These are phyloP conservation scores for Ganaspis brasiliensis DNA, from an alignment of 2,888 invertebrate species.

Conservation along the genomic window DNA sequence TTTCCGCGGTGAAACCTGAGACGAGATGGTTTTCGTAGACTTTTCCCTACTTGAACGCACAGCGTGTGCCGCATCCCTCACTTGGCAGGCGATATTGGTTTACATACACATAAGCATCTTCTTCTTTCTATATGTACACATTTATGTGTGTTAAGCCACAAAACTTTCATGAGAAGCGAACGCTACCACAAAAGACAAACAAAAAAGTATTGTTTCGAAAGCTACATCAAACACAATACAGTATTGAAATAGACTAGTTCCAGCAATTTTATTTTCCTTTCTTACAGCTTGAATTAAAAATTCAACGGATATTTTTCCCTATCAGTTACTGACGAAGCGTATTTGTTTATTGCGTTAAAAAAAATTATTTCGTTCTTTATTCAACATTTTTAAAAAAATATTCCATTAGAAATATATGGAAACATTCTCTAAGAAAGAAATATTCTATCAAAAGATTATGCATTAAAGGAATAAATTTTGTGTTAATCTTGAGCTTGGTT, in stretches of 20 bases:
- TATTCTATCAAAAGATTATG: conserved; percentile 18
- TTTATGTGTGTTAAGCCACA: background rate
- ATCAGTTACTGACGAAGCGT: background rate
- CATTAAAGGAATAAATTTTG: no score
- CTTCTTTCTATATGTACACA: conserved; percentile 1
- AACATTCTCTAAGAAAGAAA: no score
- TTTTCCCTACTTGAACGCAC: conserved; percentile 66
- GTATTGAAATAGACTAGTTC: conserved; percentile 18
- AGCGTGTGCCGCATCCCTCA: conserved; percentile 72
- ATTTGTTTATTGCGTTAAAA: no score
- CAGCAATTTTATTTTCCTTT: conserved; percentile 14
- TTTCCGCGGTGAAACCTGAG: conserved; percentile 46
- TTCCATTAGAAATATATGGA: no score
- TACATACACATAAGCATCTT: conserved; percentile 35
- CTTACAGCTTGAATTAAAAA: conserved; percentile 19
- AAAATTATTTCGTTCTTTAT: no score
- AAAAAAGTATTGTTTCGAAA: conserved; percentile 36
- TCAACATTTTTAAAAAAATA: no score
- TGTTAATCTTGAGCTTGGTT: no score
- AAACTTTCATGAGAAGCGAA: conserved; percentile 18
- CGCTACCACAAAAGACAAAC: conserved; percentile 9
- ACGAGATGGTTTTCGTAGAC: conserved; percentile 47
- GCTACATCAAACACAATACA: conserved; percentile 19
- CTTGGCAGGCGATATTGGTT: conserved; percentile 72
- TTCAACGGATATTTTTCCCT: no score